Base-by-base conservation (phyloP, 1,140 invertebrate genomes). In the Drosophila arizonae region DNA sequence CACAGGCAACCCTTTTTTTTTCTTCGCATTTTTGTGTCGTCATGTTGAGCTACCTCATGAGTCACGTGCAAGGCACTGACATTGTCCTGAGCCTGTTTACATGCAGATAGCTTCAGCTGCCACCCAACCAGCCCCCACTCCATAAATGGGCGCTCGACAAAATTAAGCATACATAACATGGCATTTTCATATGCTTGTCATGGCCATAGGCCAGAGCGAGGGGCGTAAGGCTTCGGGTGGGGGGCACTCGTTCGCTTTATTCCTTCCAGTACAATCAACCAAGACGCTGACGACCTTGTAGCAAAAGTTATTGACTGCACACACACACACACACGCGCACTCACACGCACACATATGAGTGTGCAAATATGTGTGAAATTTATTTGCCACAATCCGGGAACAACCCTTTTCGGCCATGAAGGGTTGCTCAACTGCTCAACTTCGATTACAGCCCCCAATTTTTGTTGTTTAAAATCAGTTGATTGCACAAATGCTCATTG, bases 401-500 rank as follows among this genome's bases (percentile, higher is more conserved):
- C 74, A 76, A 76, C 77, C 77, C 77, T 80, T 80, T 79, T 73
- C 17, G 15, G 15, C 41, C 39, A 36, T 13, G 58, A 63, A 75
- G 79, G 79, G 76, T 79, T 76, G 69, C 68, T 61, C 36, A 45
- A 48, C 63, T 65, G 66, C 50, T 63, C 74, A 73, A 54, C 61
- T 72, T 62, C 73, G 67, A 75, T 71, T 76, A 72, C 73, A 76
- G 67, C 21, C 45, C 50, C 67, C 64, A 68, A 77, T 58, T 73
- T 79, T 77, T 79, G 69, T 77, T 82, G 77, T 80, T 84, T 88
- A 72, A 89, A 89, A 80, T 89, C 84, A 88, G 80, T 89, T 88
- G 84, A 88, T 88, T 88, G 84, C 84, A 89, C 85, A 88, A 88
- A 88, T 88, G 84, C 84, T 88, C 84, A 88, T 88, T 89, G 85